Evolutionary conservation across 2,113 vertebrate species (phyloP), one percentile per base, ranked within the genome.

Genomic region (Tychaedon coryphoeus): DNA sequence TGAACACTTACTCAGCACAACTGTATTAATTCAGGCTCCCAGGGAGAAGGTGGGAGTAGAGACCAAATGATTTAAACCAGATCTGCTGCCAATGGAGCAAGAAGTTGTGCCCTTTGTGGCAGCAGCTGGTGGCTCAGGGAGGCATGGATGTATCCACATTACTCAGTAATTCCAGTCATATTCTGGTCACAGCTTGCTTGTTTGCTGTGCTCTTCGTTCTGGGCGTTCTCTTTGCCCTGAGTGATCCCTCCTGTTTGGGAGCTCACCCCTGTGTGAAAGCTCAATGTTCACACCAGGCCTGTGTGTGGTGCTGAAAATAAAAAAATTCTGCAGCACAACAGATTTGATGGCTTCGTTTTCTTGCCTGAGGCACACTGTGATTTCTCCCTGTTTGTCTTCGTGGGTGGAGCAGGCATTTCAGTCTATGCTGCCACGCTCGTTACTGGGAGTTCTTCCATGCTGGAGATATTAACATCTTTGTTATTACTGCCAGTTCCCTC

Each of bases 401-500:
- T 96, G 72, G 92, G 93, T 69, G 92, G 95, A 94, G 84, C 53
- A 93, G 90, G 92, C 94, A 78, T 90, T 92, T 92, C 85, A 81
- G 88, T 67, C 56, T 56, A 90, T 47, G 16, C 60, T 92, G 86
- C 73, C 80, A 90, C 1, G 0, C 65, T 97, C 64, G 67, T 92
- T 90, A 94, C 86, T 92, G 26, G 45, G 75, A 97, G 92, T 93
- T 94, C 84, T 96, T 93, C 85, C 33, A 2, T 1, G 15, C 90
- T 83, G 33, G 84, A 93, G 85, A 62, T 92, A 96, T 93, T 93
- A 95, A 93, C 78, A 96, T 83, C 88, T 96, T 93, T 95, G 85
- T 93, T 95, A 94, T 94, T 96, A 95, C 88, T 97, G 92, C 92
- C 95, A 97, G 86, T 92, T 94, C 82, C 67, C 78, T 94, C 85